These are phyloP conservation scores for Euleptes europaea DNA, from an alignment of 2,113 vertebrate genomes.

Conservation along the genomic window DNA sequence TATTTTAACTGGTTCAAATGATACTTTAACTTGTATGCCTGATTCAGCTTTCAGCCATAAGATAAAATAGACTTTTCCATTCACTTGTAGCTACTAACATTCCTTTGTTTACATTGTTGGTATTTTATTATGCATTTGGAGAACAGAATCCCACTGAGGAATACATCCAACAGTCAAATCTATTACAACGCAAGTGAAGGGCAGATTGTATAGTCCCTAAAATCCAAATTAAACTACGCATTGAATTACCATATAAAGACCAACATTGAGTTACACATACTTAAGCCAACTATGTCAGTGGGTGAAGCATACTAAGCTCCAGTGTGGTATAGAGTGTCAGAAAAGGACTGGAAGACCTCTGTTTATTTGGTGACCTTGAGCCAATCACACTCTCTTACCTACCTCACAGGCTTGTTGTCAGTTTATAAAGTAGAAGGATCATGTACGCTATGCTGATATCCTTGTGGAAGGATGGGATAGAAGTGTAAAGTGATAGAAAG, in stretches of 20 bases:
- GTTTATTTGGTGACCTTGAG: too few relatives aligned
- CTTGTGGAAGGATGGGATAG: too few relatives aligned
- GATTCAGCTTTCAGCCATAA: constrained; percentile 35
- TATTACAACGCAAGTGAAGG: not conserved
- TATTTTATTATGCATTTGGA: not conserved
- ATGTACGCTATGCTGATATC: too few relatives aligned
- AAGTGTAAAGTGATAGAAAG: not conserved
- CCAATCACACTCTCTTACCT: too few relatives aligned
- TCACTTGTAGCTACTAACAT: constrained; percentile 5
- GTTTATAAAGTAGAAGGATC: too few relatives aligned
- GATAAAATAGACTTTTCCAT: not conserved
- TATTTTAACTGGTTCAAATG: constrained; percentile 14
- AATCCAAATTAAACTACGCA: not conserved
- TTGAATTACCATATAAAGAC: not conserved
- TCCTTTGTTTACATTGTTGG: not conserved
- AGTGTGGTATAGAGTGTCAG: too few relatives aligned
- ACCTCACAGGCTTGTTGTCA: too few relatives aligned
- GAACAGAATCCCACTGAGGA: not conserved
- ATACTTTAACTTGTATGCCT: not conserved
- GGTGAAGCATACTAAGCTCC: not conserved
- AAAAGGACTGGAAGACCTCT: too few relatives aligned
- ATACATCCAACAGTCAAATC: not conserved
- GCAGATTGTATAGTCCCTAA: not conserved
- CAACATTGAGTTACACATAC: not conserved
- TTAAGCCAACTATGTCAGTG: not conserved